Evolutionary conservation across 1,140 invertebrate species (phyloP).

Genomic region (Drosophila seguyi): DNA sequence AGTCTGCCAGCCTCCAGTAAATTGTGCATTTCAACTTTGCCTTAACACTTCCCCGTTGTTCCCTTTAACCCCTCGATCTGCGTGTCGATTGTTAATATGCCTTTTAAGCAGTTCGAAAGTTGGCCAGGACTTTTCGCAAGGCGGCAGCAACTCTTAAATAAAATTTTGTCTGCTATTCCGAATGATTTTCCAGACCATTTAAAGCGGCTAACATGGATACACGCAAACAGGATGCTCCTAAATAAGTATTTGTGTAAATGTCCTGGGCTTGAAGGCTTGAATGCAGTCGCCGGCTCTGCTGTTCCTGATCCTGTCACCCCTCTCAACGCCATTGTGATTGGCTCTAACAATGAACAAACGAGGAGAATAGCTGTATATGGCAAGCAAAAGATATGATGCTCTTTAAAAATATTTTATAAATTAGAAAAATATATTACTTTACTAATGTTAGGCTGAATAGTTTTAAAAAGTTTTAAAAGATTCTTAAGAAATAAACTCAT

Average conservation of each 20-base stretch:
- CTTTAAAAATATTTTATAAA: background rate
- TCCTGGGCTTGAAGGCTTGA: conserved; percentile 34
- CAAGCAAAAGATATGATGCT: background rate
- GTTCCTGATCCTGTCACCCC: conserved; percentile 39
- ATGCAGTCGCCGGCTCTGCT: conserved; percentile 28
- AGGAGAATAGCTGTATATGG: too few species aligned
- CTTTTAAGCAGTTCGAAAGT: conserved; percentile 45
- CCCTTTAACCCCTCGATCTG: conserved; percentile 9
- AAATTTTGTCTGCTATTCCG: conserved; percentile 43
- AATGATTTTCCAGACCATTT: conserved; percentile 59
- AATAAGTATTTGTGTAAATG: conserved; percentile 36
- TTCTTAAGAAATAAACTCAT: too few species aligned
- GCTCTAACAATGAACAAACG: conserved; percentile 33
- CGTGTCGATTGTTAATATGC: conserved; percentile 57
- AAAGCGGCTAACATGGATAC: conserved; percentile 26
- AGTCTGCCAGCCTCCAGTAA: conserved; percentile 24
- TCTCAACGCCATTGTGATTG: conserved; percentile 30
- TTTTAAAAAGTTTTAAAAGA: too few species aligned
- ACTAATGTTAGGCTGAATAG: too few species aligned
- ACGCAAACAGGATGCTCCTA: background rate
- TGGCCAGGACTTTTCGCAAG: conserved; percentile 4
- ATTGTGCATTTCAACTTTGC: conserved; percentile 59
- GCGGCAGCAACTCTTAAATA: background rate
- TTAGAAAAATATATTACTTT: background rate
- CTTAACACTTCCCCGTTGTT: conserved; percentile 19